A percentile compares a stretch with the other conserved stretches of the same genome.
phyloP scores from a whole-genome alignment of 2,113 vertebrate genomes.

The Bostrychus sinensis region DNA sequence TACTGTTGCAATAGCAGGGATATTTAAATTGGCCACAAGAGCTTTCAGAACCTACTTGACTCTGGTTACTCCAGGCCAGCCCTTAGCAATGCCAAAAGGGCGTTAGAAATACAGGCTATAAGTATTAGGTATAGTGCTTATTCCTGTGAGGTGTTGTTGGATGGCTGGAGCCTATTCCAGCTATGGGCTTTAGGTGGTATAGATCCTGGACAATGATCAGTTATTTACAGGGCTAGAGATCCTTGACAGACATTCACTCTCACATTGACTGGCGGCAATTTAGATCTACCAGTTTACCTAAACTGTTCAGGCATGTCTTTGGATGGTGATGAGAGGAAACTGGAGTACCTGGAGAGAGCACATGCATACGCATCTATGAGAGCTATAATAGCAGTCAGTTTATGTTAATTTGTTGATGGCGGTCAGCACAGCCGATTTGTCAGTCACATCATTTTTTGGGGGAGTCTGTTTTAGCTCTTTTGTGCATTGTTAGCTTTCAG shows the following conservation, averaged over 20 bases:
- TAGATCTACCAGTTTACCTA: background rate
- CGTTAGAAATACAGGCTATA: background rate
- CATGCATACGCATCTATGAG: background rate
- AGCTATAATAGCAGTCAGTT: background rate
- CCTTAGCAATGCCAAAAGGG: background rate
- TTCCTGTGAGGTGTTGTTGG: no score
- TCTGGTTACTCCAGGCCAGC: background rate
- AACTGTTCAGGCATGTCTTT: background rate
- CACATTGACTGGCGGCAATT: background rate
- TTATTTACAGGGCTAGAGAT: background rate
- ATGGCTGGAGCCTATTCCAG: no score
- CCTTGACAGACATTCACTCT: background rate
- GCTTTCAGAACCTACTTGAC: background rate
- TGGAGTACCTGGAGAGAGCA: background rate
- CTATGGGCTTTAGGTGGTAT: no score
- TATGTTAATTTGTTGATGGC: background rate
- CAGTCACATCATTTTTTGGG: background rate
- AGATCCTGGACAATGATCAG: background rate
- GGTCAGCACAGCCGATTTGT: background rate
- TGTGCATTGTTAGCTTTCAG: background rate
- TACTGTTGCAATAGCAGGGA: background rate
- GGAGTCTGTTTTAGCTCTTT: background rate
- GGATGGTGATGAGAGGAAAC: background rate
- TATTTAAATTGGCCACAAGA: slow-evolving; percentile 1
- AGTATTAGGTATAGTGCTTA: no score